Base-by-base conservation (phyloP, 2,888 invertebrate species). In the Rhamnusium bicolor region DNA sequence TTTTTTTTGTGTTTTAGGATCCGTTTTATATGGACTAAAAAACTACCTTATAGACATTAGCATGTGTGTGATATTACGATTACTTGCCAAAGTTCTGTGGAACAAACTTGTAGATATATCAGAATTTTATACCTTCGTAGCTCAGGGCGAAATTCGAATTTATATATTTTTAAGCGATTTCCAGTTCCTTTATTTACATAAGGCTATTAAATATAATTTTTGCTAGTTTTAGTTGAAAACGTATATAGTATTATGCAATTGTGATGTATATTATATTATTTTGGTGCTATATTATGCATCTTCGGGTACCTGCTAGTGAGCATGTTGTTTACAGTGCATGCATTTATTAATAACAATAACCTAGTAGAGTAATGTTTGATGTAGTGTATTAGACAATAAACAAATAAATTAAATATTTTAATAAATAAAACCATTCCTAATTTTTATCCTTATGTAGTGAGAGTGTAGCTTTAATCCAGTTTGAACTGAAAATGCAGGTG, bases 1-100 rank as follows among this genome's bases (percentile, higher is more conserved):
- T 61, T 58, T 65, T 76, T 75, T 77, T 74, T 79, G 72, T 80
- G 79, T 81, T 81, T 69, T 74, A 82, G 80, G 71, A 74, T 60
- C 72, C 71, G 73, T 79, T 60, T 69, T 40, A 5, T 58, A 58
- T 32, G 58, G 58, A 58, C 58, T 58, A 54, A 54, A 54, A 40
- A 40, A 18, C 62, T 62, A 47, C 63, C 24, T 24, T 65, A 19
- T 65, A 53, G 53, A 65, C 40, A 40, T 16, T 65, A 53, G 65
- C 65, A 65, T 49, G 32, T 65, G 65, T 65, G 65, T 65, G 65
- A 65, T 65, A 65, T 65, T 60, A 66, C 21, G 51, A 67, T 60
- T 65, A 49, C 49, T 60, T 65, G 54, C 66, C 71, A 67, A 71
- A 67, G 71, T 51, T 58, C 60, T 51, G 46, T 67, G 32, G 65